phyloP scores from a whole-genome alignment of 2,113 vertebrate genomes.

The Psettodes erumei region DNA sequence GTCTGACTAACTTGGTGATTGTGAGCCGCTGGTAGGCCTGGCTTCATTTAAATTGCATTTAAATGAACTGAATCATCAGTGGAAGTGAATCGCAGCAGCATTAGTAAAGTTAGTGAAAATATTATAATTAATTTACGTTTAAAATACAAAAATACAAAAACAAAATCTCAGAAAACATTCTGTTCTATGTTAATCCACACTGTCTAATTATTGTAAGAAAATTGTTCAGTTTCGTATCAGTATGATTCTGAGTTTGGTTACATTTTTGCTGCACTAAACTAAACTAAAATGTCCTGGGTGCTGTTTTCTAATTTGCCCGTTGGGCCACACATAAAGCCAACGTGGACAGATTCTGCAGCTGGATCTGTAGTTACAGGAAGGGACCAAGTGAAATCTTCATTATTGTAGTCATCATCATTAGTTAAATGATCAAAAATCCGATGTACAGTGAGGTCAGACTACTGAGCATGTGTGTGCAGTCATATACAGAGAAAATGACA shows the following conservation, averaged over 20 bases:
- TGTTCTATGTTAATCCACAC: neutral
- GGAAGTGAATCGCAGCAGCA: neutral
- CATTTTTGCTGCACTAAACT: no score
- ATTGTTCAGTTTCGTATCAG: no score
- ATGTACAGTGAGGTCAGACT: neutral
- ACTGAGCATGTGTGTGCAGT: slow-evolving; percentile 8
- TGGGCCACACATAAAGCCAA: no score
- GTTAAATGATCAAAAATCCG: neutral
- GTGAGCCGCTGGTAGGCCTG: neutral
- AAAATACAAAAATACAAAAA: no score
- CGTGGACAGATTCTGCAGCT: no score
- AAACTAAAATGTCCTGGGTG: no score
- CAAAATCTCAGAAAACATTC: neutral
- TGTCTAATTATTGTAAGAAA: neutral
- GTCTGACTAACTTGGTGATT: neutral
- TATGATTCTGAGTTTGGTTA: no score
- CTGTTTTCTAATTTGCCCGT: no score
- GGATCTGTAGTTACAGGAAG: neutral
- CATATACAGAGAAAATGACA: slow-evolving; percentile 2
- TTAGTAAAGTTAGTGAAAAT: neutral
- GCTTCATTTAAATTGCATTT: neutral
- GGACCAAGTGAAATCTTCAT: neutral
- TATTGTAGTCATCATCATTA: neutral
- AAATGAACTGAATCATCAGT: slow-evolving; percentile 1
- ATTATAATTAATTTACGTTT: neutral